Conservation (phyloP, 2,113 vertebrate species). For the Nansenia antarctica region DNA sequence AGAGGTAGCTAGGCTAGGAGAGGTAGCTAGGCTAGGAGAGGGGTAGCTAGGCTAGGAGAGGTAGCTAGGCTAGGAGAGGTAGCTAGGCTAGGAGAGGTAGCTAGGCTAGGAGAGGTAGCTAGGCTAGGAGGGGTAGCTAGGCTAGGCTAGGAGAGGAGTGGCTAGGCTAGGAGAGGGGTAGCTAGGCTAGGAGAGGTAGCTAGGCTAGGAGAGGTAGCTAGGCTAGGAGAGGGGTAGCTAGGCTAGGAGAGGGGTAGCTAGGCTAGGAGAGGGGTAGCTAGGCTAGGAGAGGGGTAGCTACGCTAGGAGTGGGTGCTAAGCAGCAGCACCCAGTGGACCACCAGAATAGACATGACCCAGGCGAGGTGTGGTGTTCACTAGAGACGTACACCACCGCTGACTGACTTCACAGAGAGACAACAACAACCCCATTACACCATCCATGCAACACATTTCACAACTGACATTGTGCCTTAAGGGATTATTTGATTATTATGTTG, state of each 20-base stretch:
- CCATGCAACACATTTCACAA: not conserved
- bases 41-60: conserved; percentile 40
- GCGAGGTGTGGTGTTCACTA: conserved; percentile 45
- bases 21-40: conserved; percentile 42
- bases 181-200: conserved; percentile 59
- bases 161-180: conserved; percentile 43
- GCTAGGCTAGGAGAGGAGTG: no score
- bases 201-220: no score
- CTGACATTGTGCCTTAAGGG: not conserved
- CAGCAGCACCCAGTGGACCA: conserved; percentile 68
- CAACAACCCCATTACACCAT: not conserved
- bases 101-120: conserved; percentile 61
- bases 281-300: conserved; percentile 47
- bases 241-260: conserved; percentile 4
- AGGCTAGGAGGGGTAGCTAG: no score
- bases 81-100: conserved; percentile 41
- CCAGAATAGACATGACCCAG: conserved; percentile 59
- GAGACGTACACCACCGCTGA: conserved; percentile 24
- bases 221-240: not conserved
- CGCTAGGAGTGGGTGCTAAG: conserved; percentile 64
- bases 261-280: conserved; percentile 21
- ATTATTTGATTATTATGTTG: no score
- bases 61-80: conserved; percentile 69
- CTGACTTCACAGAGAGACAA: conserved; percentile 31
- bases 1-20: conserved; percentile 70